Evolutionary conservation across 1,140 invertebrate species (phyloP).

Genomic region (Heliconius eleuchia): DNA sequence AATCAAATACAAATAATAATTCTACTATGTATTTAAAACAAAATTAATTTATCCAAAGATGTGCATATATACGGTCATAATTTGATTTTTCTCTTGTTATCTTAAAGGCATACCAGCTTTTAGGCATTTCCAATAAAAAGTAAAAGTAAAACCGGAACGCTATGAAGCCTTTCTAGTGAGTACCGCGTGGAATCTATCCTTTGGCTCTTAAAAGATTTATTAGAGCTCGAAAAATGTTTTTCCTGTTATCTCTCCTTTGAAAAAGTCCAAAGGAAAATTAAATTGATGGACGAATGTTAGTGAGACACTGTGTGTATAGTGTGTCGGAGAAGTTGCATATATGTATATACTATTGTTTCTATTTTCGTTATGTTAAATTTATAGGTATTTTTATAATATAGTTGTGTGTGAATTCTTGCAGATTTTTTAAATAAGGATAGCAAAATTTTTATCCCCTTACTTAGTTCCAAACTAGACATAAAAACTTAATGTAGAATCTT

Average conservation of each 20-base stretch:
- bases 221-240: slow-evolving; percentile 14
- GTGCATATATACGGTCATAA: not conserved
- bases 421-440: too few relatives aligned
- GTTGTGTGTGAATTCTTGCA: too few relatives aligned
- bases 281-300: not conserved
- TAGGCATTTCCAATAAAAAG: slow-evolving; percentile 18
- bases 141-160: slow-evolving; percentile 4
- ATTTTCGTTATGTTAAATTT: too few relatives aligned
- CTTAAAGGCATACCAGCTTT: slow-evolving; percentile 19
- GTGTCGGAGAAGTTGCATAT: not conserved
- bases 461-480: too few relatives aligned
- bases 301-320: not conserved
- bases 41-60: not conserved
- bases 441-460: too few relatives aligned
- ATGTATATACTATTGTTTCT: too few relatives aligned
- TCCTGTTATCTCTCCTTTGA: slow-evolving; percentile 3
- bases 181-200: slow-evolving; percentile 14
- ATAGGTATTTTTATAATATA: too few relatives aligned
- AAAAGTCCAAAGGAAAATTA: not conserved
- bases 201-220: slow-evolving; percentile 13
- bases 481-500: too few relatives aligned
- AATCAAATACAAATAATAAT: too few relatives aligned
- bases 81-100: not conserved
- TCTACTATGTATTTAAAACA: too few relatives aligned
- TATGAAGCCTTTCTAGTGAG: slow-evolving; percentile 13